These are phyloP conservation scores for Pegea sp. DNA, from an alignment of 23 tunicate species.

Conservation along the genomic window DNA sequence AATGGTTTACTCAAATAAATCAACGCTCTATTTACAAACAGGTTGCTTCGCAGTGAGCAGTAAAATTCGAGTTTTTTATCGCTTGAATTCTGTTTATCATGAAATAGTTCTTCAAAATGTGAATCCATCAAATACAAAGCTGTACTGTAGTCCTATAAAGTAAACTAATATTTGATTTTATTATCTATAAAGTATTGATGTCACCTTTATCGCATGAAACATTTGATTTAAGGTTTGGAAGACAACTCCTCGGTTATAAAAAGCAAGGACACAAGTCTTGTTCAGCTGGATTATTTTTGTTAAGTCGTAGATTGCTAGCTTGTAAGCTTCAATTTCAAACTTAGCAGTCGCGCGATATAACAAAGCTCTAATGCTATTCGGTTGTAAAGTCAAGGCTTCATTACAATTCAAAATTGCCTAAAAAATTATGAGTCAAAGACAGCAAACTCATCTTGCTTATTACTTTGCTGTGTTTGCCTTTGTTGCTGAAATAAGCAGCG, in stretches of 20 bases:
- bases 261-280: slow-evolving; percentile 44
- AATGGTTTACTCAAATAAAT: slow-evolving; percentile 31
- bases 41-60: slow-evolving; percentile 14
- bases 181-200: no score
- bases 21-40: slow-evolving; percentile 63
- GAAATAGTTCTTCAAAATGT: neutral
- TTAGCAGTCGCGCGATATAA: slow-evolving; percentile 59
- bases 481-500: slow-evolving; percentile 71
- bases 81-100: no score
- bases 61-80: no score
- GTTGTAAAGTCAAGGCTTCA: slow-evolving; percentile 64
- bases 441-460: neutral
- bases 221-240: slow-evolving; percentile 33
- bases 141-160: slow-evolving; percentile 69
- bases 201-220: slow-evolving; percentile 39
- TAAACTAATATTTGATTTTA: neutral
- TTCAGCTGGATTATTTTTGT: slow-evolving; percentile 51
- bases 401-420: slow-evolving; percentile 91
- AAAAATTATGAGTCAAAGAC: neutral
- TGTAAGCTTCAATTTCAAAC: slow-evolving; percentile 37
- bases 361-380: slow-evolving; percentile 50
- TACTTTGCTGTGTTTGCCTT: slow-evolving; percentile 72
- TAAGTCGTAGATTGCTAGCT: slow-evolving; percentile 53
- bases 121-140: slow-evolving; percentile 27
- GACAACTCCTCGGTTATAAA: slow-evolving; percentile 64